phyloP scores from a whole-genome alignment of 2,797 vertebrate genomes.

The Xenentodon cancila region DNA sequence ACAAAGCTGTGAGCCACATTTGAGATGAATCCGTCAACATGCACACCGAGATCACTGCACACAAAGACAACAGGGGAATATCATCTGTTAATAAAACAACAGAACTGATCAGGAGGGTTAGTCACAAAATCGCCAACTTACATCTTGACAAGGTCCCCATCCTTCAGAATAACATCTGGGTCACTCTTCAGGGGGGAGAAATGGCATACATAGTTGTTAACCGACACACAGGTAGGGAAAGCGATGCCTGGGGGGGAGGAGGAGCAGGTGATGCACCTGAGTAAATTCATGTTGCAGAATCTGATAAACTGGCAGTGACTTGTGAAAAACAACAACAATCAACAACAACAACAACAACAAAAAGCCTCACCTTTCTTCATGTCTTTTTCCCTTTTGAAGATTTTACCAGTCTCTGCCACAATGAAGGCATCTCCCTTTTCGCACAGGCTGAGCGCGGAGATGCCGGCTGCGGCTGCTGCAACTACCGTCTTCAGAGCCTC shows the following conservation, averaged over 20 bases:
- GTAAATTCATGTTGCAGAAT: not conserved
- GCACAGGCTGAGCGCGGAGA: constrained; percentile 90
- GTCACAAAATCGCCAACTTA: constrained; percentile 66
- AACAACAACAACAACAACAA: not conserved
- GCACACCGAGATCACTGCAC: constrained; percentile 93
- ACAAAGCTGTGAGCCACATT: constrained; percentile 96
- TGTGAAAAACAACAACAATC: not conserved
- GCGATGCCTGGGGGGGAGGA: constrained; percentile 86
- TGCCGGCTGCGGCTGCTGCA: constrained; percentile 84
- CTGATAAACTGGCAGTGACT: not conserved
- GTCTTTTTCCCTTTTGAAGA: constrained; percentile 98
- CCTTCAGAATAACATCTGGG: constrained; percentile 91
- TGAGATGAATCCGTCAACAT: constrained; percentile 96
- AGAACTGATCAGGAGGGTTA: not conserved
- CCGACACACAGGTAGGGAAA: constrained; percentile 96
- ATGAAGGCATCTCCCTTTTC: constrained; percentile 94
- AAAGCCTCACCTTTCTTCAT: constrained; percentile 92
- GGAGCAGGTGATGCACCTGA: not conserved
- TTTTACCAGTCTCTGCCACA: constrained; percentile 92
- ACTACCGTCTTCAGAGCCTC: constrained; percentile 89
- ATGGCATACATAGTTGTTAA: constrained; percentile 98
- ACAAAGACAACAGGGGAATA: constrained; percentile 14
- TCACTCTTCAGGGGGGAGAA: constrained; percentile 98
- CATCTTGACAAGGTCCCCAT: constrained; percentile 96
- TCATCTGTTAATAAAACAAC: not conserved